Base-by-base conservation (phyloP, 2,888 invertebrate genomes). In the Melipona beecheii region DNA sequence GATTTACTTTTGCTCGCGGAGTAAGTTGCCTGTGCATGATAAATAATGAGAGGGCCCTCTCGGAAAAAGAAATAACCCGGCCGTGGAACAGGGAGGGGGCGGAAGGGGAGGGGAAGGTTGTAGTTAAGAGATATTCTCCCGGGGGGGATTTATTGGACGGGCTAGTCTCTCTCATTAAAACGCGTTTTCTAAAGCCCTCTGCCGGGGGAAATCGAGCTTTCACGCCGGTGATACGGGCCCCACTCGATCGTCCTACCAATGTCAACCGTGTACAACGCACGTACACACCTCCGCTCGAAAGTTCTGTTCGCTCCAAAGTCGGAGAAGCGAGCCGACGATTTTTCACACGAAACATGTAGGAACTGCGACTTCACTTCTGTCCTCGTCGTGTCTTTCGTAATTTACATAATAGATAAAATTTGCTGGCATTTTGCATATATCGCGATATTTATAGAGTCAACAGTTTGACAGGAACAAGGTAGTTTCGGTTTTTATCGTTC, bases 1-100 rank as follows among this genome's bases (percentile, higher is more conserved):
- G 81, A 87, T 88, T 89, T 89, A 89, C 84, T 85, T 79, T 83
- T 75, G 74, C 80, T 64, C 68, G 58, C 27, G 62, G 56, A 73
- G 77, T 56, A 75, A 69, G 74, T 73, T 71, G 75, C 49, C 52
- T 62, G 76, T 62, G 76, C 77, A 81, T 74, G 81, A 85, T 84
- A 84, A 85, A 85, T 85, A 85, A 84, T 74, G 74, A 65, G 70
- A 52, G 60, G n/a, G 56, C 27, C 68, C 62, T 58, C 43, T 50
- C 62, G 68, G 78, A 75, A 75, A 82, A 84, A 83, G 62, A 83
- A 83, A 78, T 75, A 83, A 43, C 54, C 71, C 65, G 62, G 72
- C 70, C 9, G n/a, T 0, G 56, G 50, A 56, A 58, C 24, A 15
- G n/a, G 5, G 13, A 2, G 56, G 43, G 21, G 68, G 9, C 1